A percentile compares a stretch with the other conserved stretches of the same genome.
phyloP scores from a whole-genome alignment of 2,888 invertebrate species.

The Habroteleia sp. region DNA sequence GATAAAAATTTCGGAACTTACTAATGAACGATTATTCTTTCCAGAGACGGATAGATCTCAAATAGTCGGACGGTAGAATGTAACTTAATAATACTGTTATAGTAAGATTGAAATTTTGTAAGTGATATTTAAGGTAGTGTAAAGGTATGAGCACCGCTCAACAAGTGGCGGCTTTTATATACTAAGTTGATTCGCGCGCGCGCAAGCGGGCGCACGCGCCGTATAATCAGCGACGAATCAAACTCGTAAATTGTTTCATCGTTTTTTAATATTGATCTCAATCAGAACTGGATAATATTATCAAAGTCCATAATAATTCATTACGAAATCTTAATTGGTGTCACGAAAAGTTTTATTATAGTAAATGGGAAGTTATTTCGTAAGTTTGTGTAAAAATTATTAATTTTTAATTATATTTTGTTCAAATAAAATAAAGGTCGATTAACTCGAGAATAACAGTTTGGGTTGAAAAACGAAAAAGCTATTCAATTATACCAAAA shows the following conservation, averaged over 20 bases:
- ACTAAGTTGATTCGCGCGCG: conserved; percentile 67
- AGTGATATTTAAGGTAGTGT: conserved; percentile 73
- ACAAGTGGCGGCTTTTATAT: conserved; percentile 81
- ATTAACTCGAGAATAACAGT: too few relatives aligned
- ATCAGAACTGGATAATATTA: too few relatives aligned
- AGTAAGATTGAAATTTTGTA: conserved; percentile 49
- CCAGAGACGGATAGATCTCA: conserved; percentile 35
- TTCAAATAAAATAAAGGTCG: too few relatives aligned
- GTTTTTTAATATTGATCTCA: conserved; percentile 1
- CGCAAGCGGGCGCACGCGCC: conserved; percentile 72
- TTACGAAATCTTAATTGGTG: too few relatives aligned
- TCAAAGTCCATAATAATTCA: too few relatives aligned
- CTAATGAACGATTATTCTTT: conserved; percentile 22
- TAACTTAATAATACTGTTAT: conserved; percentile 20
- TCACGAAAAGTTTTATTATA: too few relatives aligned
- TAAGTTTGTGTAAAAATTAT: too few relatives aligned
- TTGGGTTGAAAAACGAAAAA: too few relatives aligned
- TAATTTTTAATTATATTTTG: too few relatives aligned
- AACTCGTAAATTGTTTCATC: conserved; percentile 23
- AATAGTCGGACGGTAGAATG: conserved; percentile 49
- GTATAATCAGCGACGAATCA: conserved; percentile 36
- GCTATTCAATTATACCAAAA: too few relatives aligned
- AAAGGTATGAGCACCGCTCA: conserved; percentile 78
- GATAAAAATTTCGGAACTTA: conserved; percentile 11
- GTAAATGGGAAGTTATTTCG: too few relatives aligned